phyloP scores from a whole-genome alignment of 2,113 vertebrate genomes.

The Brachypteracias leptosomus region DNA sequence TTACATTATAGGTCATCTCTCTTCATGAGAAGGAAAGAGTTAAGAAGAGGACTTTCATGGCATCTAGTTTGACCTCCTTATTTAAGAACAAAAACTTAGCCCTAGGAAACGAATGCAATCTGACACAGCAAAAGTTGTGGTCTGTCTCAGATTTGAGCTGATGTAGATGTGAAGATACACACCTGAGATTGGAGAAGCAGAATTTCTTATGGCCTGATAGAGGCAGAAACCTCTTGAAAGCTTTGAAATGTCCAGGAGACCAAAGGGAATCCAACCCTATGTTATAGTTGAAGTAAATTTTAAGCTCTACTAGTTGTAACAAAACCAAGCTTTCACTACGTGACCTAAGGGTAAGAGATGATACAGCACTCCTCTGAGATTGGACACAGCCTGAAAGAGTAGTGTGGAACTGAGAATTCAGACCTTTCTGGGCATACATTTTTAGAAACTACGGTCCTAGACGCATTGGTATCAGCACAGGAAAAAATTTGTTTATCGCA shows the following conservation, averaged over 20 bases:
- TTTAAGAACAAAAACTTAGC: neutral
- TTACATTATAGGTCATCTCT: neutral
- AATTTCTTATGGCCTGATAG: neutral
- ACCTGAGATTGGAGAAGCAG: neutral
- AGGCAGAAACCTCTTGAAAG: neutral
- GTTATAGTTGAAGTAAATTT: neutral
- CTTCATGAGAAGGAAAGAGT: neutral
- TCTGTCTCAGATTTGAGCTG: neutral
- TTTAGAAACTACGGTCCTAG: neutral
- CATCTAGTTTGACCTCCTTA: neutral
- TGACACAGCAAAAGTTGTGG: neutral
- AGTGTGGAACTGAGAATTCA: neutral
- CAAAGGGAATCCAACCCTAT: neutral
- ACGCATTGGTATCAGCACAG: neutral
- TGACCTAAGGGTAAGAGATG: neutral
- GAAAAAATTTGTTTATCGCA: neutral
- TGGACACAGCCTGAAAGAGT: neutral
- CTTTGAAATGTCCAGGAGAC: neutral
- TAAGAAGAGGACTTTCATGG: neutral
- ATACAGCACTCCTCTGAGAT: fast-evolving
- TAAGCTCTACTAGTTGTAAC: neutral
- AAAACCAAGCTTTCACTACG: neutral
- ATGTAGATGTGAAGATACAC: neutral
- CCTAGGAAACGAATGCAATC: neutral
- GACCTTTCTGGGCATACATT: neutral